phyloP scores from a whole-genome alignment of 2,113 vertebrate genomes.

The Vanacampus margaritifer region DNA sequence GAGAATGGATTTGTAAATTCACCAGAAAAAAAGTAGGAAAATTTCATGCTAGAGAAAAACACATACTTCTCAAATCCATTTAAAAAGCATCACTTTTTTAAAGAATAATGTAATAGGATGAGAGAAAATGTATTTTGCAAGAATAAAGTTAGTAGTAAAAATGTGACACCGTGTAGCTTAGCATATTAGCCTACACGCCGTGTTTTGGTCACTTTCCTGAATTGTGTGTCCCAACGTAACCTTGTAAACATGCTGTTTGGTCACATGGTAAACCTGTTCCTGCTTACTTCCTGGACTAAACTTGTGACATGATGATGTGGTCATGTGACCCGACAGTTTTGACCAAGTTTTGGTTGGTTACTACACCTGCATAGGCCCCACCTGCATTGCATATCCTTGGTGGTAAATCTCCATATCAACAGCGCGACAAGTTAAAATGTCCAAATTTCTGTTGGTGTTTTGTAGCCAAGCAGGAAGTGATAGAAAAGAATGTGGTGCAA shows the following conservation, averaged over 20 bases:
- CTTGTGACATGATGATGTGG: neutral
- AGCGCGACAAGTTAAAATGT: neutral
- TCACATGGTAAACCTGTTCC: conserved; percentile 26
- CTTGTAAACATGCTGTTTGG: conserved; percentile 14
- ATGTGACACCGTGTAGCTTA: no score
- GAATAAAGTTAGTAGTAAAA: neutral
- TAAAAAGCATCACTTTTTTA: no score
- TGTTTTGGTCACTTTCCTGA: neutral
- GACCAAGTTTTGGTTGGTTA: neutral
- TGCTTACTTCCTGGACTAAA: neutral
- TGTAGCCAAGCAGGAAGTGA: neutral
- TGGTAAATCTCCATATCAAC: neutral
- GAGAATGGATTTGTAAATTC: no score
- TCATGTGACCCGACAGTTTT: neutral
- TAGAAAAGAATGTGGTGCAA: neutral
- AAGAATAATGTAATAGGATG: neutral
- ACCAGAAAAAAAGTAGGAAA: no score
- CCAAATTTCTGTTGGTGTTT: neutral
- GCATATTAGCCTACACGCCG: neutral
- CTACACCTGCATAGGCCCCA: neutral
- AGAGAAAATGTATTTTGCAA: neutral
- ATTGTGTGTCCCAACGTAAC: conserved; percentile 1
- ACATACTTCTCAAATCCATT: no score
- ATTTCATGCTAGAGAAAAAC: no score
- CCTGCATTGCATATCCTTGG: neutral